Evolutionary conservation across 37 sponge, comb jelly and placozoan species (phyloP).

Genomic region (Amphimedon queenslandica): DNA sequence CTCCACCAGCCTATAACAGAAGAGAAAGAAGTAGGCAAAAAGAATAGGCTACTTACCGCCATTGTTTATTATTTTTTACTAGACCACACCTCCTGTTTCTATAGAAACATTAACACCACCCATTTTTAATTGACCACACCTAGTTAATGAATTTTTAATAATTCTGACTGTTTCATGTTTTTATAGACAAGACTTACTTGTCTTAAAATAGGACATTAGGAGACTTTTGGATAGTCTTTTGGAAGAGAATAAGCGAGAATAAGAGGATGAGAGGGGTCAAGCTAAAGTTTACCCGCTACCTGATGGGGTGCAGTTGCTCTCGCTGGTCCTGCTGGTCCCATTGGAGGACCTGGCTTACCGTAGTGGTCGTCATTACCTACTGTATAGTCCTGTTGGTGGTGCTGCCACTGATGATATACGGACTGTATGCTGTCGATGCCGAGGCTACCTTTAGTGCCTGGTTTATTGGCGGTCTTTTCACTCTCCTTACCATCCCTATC

Average conservation of each 20-base stretch:
- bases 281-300: not conserved
- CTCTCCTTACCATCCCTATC: slow-evolving; percentile 80
- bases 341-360: slow-evolving; percentile 48
- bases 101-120: too few relatives aligned
- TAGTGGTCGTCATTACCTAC: slow-evolving; percentile 22
- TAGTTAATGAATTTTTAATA: too few relatives aligned
- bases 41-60: too few relatives aligned
- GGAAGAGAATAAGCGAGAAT: not conserved
- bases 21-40: too few relatives aligned
- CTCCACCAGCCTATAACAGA: too few relatives aligned
- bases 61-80: too few relatives aligned
- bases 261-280: not conserved
- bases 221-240: not conserved
- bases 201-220: too few relatives aligned
- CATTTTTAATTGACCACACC: too few relatives aligned
- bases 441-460: slow-evolving; percentile 58
- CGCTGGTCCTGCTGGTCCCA: slow-evolving; percentile 49
- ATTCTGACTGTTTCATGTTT: too few relatives aligned
- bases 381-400: slow-evolving; percentile 33
- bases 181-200: too few relatives aligned
- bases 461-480: slow-evolving; percentile 88
- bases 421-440: slow-evolving; percentile 19
- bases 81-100: too few relatives aligned
- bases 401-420: slow-evolving; percentile 66
- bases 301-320: not conserved